Evolutionary conservation across 2,888 invertebrate species (phyloP).

Genomic region (Mayetiola destructor): DNA sequence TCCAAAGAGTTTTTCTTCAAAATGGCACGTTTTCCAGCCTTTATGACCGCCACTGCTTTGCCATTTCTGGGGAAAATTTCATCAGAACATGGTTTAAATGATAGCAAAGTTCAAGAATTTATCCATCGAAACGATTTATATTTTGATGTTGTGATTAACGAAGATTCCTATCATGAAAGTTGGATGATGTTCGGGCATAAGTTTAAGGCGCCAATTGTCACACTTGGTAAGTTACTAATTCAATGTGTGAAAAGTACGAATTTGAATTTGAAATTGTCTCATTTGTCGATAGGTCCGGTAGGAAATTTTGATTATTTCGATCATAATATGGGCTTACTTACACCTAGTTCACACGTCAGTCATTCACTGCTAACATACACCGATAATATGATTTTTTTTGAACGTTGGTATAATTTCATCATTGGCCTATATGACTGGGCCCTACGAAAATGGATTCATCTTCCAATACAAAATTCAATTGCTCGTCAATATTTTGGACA

Average conservation of each 20-base stretch:
- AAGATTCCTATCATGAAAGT: conserved; percentile 36
- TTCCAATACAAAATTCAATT: background rate
- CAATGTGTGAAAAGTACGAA: no score
- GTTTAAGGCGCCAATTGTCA: conserved; percentile 33
- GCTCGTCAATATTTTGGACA: background rate
- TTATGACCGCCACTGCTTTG: background rate
- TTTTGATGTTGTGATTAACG: conserved; percentile 36
- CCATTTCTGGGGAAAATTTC: conserved; percentile 24
- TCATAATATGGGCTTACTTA: conserved; percentile 31
- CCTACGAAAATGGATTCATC: background rate
- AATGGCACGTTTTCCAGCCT: background rate
- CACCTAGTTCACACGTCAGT: conserved; percentile 32
- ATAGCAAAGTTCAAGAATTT: conserved; percentile 27
- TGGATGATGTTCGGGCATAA: conserved; percentile 32
- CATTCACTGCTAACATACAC: conserved; percentile 29
- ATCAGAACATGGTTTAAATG: conserved; percentile 29
- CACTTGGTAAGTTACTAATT: conserved; percentile 23
- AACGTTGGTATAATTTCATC: conserved; percentile 32
- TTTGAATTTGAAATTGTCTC: no score
- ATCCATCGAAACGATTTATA: conserved; percentile 27
- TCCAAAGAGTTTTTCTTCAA: no score
- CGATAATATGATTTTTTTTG: conserved; percentile 32
- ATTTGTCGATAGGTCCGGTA: conserved; percentile 27
- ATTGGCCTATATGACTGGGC: conserved; percentile 27
- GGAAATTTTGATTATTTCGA: conserved; percentile 35